Conservation (phyloP, 2,888 invertebrate genomes). For the Drosophila melanosoma region DNA sequence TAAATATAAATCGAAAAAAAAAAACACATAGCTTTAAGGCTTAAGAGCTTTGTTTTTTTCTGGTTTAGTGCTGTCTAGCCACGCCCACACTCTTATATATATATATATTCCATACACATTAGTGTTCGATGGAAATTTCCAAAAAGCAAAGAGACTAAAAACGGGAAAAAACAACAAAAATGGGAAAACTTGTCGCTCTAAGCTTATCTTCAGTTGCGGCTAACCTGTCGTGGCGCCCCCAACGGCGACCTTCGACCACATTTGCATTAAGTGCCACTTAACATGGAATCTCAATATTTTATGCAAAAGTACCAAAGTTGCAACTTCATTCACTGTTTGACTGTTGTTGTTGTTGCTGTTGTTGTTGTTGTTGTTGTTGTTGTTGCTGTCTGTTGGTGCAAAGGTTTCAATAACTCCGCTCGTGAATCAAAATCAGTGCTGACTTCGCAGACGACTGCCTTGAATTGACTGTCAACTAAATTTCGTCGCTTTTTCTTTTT, state of each 20-base stretch:
- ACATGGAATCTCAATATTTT: conserved; percentile 83
- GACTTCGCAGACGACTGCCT: conserved; percentile 26
- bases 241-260: conserved; percentile 61
- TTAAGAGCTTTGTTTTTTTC: neutral
- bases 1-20: neutral
- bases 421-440: conserved; percentile 52
- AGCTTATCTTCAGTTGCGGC: conserved; percentile 21
- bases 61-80: conserved; percentile 33
- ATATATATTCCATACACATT: conserved; percentile 40
- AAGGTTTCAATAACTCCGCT: conserved; percentile 53
- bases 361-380: conserved; percentile 14
- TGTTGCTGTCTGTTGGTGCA: conserved; percentile 29
- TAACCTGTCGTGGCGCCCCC: conserved; percentile 41
- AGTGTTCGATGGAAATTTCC: conserved; percentile 62
- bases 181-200: conserved; percentile 1
- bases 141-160: neutral
- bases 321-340: conserved; percentile 12
- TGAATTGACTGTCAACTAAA: conserved; percentile 64
- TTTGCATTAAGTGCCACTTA: conserved; percentile 84
- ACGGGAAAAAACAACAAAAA: neutral
- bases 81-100: conserved; percentile 18
- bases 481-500: conserved; percentile 23
- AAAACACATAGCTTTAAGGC: neutral
- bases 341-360: conserved; percentile 14
- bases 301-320: conserved; percentile 73